These are phyloP conservation scores for Gryllus bimaculatus DNA, from an alignment of 1,140 invertebrate species.

Conservation along the genomic window DNA sequence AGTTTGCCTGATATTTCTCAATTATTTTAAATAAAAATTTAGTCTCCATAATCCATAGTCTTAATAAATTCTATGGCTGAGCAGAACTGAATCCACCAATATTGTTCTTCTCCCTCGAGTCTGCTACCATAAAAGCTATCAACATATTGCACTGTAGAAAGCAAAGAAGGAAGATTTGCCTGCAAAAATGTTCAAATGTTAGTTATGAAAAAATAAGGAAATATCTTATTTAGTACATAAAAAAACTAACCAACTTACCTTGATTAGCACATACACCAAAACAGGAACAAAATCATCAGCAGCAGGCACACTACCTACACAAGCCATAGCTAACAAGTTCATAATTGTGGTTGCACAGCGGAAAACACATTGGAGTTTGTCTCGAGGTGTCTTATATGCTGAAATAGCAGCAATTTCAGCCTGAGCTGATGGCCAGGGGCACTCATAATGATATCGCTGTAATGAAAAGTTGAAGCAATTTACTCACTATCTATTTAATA, in stretches of 20 bases:
- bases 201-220: not conserved
- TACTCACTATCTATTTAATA: not conserved
- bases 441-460: constrained; percentile 71
- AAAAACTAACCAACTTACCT: constrained; percentile 43
- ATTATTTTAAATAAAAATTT: constrained; percentile 18
- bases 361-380: constrained; percentile 84
- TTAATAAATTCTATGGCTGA: constrained; percentile 96
- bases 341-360: constrained; percentile 88
- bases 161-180: constrained; percentile 86
- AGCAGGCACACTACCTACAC: constrained; percentile 68
- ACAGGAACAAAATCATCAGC: constrained; percentile 97
- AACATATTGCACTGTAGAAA: constrained; percentile 97
- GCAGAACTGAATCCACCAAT: constrained; percentile 98
- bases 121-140: constrained; percentile 80
- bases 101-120: constrained; percentile 84
- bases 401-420: constrained; percentile 84
- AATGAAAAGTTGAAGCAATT: constrained; percentile 17
- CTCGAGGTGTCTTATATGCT: constrained; percentile 87
- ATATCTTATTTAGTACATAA: not conserved
- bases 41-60: constrained; percentile 77
- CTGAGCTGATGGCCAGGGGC: constrained; percentile 96
- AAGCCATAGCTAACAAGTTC: constrained; percentile 79
- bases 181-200: constrained; percentile 32
- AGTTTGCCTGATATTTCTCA: no score
- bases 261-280: constrained; percentile 92